A percentile compares a stretch with the other conserved stretches of the same genome.
Evolutionary conservation across 2,888 invertebrate genomes (phyloP).

Genomic region (Drosophila merina): DNA sequence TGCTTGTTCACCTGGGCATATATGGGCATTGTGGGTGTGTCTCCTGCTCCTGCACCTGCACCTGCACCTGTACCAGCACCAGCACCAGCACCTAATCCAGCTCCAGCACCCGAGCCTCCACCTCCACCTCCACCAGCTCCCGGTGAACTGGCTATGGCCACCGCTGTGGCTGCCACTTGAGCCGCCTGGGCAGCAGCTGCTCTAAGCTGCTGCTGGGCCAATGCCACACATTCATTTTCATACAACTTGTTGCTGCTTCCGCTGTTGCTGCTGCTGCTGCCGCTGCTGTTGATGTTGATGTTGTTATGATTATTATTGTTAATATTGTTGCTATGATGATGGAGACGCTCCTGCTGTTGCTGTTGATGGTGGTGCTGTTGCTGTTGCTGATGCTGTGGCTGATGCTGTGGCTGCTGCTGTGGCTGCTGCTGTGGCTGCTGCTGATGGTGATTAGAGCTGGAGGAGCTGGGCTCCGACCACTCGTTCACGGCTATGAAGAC

Average conservation of each 20-base stretch:
- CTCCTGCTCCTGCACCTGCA: neutral
- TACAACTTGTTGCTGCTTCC: conserved; percentile 33
- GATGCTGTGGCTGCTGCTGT: conserved; percentile 16
- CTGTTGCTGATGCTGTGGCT: conserved; percentile 37
- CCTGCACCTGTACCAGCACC: neutral
- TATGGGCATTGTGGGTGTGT: conserved; percentile 66
- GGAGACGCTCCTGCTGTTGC: conserved; percentile 25
- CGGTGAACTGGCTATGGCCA: conserved; percentile 12
- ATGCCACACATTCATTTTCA: conserved; percentile 31
- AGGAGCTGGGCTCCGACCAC: conserved; percentile 82
- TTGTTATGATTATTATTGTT: conserved; percentile 22
- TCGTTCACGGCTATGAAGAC: conserved; percentile 88
- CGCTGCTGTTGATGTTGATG: neutral
- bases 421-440: conserved; percentile 25
- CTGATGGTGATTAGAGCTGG: conserved; percentile 25
- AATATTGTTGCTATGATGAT: conserved; percentile 39
- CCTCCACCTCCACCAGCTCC: neutral
- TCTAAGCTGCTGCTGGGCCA: conserved; percentile 36
- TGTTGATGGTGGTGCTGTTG: conserved; percentile 33
- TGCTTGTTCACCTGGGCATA: conserved; percentile 84
- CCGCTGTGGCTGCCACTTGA: conserved; percentile 36
- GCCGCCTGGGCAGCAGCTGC: conserved; percentile 61
- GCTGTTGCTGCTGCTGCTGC: neutral
- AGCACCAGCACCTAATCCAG: too few relatives aligned
- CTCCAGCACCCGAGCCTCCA: neutral